phyloP scores from a whole-genome alignment of 2,888 invertebrate genomes.

The Falcaria lacertinaria region DNA sequence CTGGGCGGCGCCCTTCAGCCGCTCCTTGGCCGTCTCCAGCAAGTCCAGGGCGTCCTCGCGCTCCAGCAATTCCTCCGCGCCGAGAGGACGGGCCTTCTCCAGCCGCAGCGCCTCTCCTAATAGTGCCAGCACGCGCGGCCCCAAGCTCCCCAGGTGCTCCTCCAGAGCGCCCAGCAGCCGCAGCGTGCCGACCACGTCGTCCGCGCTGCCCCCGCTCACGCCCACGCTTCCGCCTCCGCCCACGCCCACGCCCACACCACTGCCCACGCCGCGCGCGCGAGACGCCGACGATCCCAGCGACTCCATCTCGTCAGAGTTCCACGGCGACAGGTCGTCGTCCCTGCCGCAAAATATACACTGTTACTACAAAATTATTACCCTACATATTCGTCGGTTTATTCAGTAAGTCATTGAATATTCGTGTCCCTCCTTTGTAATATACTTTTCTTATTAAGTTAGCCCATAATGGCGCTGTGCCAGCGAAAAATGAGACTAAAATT shows the following conservation, averaged over 20 bases:
- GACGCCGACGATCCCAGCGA: slow-evolving; percentile 41
- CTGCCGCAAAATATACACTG: slow-evolving; percentile 18
- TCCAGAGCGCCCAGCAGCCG: slow-evolving; percentile 89
- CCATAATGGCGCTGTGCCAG: too few species aligned
- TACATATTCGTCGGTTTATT: too few species aligned
- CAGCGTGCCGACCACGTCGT: slow-evolving; percentile 83
- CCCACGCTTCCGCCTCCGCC: too few species aligned
- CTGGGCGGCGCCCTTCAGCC: slow-evolving; percentile 87
- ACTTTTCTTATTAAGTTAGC: too few species aligned
- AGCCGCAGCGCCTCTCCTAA: slow-evolving; percentile 88
- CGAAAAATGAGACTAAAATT: too few species aligned
- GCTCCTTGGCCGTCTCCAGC: slow-evolving; percentile 92
- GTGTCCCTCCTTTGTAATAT: too few species aligned
- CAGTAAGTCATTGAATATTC: too few species aligned
- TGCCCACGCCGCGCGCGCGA: slow-evolving; percentile 17
- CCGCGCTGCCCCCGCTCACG: slow-evolving; percentile 58
- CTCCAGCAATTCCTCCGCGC: slow-evolving; percentile 83
- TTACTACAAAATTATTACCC: too few species aligned
- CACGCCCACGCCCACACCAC: slow-evolving; percentile 15
- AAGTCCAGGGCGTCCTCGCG: slow-evolving; percentile 87
- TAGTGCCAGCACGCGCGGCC: slow-evolving; percentile 87
- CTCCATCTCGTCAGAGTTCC: slow-evolving; percentile 59
- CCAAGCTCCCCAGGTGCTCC: slow-evolving; percentile 90
- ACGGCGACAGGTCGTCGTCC: slow-evolving; percentile 55
- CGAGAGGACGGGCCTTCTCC: slow-evolving; percentile 79